A percentile compares a stretch with the other conserved stretches of the same genome.
Conservation (phyloP, 2,888 invertebrate species). For the Amphimallon solstitiale region DNA sequence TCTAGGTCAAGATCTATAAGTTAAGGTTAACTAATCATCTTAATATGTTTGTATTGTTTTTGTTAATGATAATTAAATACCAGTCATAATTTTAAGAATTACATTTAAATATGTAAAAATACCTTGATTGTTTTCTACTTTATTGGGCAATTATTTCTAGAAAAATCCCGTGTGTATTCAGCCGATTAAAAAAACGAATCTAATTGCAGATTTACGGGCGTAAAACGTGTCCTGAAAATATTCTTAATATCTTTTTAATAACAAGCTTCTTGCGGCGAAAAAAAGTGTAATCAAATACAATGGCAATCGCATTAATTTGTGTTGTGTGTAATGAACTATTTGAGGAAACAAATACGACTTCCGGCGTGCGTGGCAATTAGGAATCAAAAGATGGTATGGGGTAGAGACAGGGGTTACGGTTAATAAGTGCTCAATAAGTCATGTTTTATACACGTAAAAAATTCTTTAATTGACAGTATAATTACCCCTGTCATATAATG, state of each 20-base stretch:
- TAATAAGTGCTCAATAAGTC: slow-evolving; percentile 28
- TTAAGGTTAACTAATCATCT: too few species aligned
- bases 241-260: slow-evolving; percentile 43
- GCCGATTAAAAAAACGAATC: too few species aligned
- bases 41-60: too few species aligned
- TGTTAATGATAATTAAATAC: too few species aligned
- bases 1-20: too few species aligned
- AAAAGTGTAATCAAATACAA: slow-evolving; percentile 37
- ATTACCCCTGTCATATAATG: not conserved
- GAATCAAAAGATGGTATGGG: slow-evolving; percentile 47
- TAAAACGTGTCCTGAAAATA: not conserved
- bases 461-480: slow-evolving; percentile 24
- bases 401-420: not conserved
- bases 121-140: too few species aligned
- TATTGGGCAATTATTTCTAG: too few species aligned
- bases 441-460: slow-evolving; percentile 18
- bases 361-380: slow-evolving; percentile 40
- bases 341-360: slow-evolving; percentile 47
- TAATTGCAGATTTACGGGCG: not conserved
- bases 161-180: too few species aligned
- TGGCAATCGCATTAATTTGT: slow-evolving; percentile 46
- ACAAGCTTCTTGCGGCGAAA: slow-evolving; percentile 35
- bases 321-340: slow-evolving; percentile 44
- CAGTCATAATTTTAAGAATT: too few species aligned
- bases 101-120: too few species aligned